A percentile compares a stretch with the other conserved stretches of the same genome.
phyloP scores from a whole-genome alignment of 2,888 invertebrate species.

The Acronicta aceris region DNA sequence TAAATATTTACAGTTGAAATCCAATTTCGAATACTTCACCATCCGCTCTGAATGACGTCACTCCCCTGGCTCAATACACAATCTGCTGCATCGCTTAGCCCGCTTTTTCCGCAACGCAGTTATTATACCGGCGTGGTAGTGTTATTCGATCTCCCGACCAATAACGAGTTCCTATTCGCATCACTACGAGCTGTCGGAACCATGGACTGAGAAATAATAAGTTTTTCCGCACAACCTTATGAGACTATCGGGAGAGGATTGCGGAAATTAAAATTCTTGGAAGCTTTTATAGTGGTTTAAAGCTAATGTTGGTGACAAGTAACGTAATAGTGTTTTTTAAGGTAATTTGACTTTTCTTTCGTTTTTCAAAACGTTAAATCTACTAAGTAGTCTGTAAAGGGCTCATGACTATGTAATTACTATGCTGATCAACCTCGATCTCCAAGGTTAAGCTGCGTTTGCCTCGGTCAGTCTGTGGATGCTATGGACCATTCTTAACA shows the following conservation, averaged over 20 bases:
- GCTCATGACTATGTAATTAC: too few species aligned
- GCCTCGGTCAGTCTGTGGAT: too few species aligned
- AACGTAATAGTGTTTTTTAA: constrained; percentile 1
- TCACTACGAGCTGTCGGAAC: constrained; percentile 51
- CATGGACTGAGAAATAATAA: constrained; percentile 49
- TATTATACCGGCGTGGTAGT: constrained; percentile 43
- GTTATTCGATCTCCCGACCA: constrained; percentile 55
- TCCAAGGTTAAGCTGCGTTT: too few species aligned
- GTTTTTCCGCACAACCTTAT: constrained; percentile 33
- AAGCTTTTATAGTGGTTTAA: constrained; percentile 4
- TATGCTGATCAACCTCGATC: too few species aligned
- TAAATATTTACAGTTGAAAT: constrained; percentile 41
- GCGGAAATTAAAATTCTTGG: constrained; percentile 36
- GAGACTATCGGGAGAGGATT: constrained; percentile 27
- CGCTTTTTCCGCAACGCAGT: constrained; percentile 34
- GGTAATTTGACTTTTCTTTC: neutral
- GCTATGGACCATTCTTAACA: too few species aligned
- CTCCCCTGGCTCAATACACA: constrained; percentile 30
- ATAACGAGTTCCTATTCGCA: constrained; percentile 56
- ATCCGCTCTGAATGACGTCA: constrained; percentile 32
- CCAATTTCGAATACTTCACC: constrained; percentile 45
- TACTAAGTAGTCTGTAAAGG: too few species aligned
- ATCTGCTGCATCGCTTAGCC: constrained; percentile 42
- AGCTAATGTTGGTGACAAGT: constrained; percentile 20
- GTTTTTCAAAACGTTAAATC: neutral